Evolutionary conservation across 2,888 invertebrate species (phyloP).

Genomic region (Noctua pronuba): DNA sequence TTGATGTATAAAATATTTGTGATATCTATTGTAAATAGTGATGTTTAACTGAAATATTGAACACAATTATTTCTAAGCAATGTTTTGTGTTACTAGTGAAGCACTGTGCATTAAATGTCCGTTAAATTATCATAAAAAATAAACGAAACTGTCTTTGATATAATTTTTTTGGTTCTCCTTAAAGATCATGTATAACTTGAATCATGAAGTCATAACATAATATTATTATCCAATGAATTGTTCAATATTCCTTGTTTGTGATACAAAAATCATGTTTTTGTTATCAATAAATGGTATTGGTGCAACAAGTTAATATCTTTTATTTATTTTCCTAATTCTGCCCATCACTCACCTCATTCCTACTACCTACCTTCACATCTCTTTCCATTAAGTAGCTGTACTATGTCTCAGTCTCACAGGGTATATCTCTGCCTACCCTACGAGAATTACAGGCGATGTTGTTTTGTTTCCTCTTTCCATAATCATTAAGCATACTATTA

Average conservation of each 20-base stretch:
- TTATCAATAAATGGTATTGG: slow-evolving; percentile 76
- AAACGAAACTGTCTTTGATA: slow-evolving; percentile 51
- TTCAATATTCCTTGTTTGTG: slow-evolving; percentile 64
- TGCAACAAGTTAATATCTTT: slow-evolving; percentile 60
- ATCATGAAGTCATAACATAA: slow-evolving; percentile 26
- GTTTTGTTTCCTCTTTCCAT: not conserved
- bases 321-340: slow-evolving; percentile 20
- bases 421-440: not conserved
- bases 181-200: slow-evolving; percentile 56
- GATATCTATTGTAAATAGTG: slow-evolving; percentile 75
- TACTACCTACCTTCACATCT: not conserved
- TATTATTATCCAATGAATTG: slow-evolving; percentile 45
- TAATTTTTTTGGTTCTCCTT: slow-evolving; percentile 50
- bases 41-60: slow-evolving; percentile 66
- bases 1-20: slow-evolving; percentile 68
- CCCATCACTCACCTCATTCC: not conserved
- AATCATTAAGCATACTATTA: not conserved
- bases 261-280: slow-evolving; percentile 64
- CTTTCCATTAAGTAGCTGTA: not conserved
- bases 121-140: not conserved
- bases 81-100: slow-evolving; percentile 42
- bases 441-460: not conserved
- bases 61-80: slow-evolving; percentile 64
- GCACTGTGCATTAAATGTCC: slow-evolving; percentile 63
- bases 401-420: not conserved